These are phyloP conservation scores for Heteromyza rotundicornis DNA, from an alignment of 2,888 invertebrate genomes.

Conservation along the genomic window DNA sequence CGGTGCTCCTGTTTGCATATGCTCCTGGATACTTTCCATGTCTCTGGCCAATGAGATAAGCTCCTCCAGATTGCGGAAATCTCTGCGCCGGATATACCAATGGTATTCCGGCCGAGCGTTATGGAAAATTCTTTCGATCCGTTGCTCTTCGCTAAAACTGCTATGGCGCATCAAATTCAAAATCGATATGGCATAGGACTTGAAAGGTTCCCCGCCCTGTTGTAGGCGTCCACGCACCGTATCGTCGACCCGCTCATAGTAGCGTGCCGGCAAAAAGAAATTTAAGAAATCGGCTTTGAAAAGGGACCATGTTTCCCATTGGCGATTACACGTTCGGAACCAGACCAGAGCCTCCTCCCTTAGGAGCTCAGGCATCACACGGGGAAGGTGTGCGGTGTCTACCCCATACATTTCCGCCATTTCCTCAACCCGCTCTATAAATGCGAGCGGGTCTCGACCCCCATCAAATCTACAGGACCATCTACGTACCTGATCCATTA, in stretches of 20 bases:
- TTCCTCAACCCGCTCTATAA: neutral
- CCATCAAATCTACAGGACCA: neutral
- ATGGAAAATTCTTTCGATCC: neutral
- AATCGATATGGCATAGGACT: neutral
- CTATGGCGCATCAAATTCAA: neutral
- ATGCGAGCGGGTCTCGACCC: neutral
- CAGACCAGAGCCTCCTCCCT: neutral
- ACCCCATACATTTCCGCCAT: neutral
- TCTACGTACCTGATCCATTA: too few relatives aligned
- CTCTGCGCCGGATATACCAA: neutral
- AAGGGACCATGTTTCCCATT: neutral
- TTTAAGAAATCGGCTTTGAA: neutral
- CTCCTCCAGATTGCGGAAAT: too few relatives aligned
- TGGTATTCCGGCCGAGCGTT: neutral
- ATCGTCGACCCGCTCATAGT: neutral
- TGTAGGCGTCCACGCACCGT: neutral
- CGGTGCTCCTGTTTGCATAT: too few relatives aligned
- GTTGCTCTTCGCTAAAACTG: neutral
- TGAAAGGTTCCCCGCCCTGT: neutral
- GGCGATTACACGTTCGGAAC: too few relatives aligned
- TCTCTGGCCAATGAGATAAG: too few relatives aligned
- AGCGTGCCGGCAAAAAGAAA: neutral
- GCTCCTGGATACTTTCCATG: too few relatives aligned
- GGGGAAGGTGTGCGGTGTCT: neutral
- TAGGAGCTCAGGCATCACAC: neutral